Conservation (phyloP, 2,888 invertebrate species). For the Oeneis ivallda region DNA sequence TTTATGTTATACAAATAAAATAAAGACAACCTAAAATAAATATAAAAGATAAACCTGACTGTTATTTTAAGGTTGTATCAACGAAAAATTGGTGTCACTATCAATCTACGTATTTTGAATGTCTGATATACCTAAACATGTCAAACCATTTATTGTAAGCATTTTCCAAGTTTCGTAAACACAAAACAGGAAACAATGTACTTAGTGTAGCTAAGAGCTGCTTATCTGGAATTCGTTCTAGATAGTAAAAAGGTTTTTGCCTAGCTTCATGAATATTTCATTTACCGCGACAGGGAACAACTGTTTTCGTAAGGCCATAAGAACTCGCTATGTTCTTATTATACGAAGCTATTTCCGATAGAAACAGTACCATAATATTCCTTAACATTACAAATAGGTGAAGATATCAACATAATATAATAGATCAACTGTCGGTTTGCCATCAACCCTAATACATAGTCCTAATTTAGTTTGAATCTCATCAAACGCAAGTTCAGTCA, state of each 20-base stretch:
- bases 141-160: background rate
- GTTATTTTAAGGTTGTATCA: too few species aligned
- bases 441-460: conserved; percentile 27
- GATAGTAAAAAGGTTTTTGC: conserved; percentile 30
- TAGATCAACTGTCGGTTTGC: conserved; percentile 16
- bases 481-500: conserved; percentile 64
- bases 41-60: too few species aligned
- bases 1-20: too few species aligned
- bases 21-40: too few species aligned
- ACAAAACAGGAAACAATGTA: conserved; percentile 9
- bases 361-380: background rate
- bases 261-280: conserved; percentile 35
- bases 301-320: conserved; percentile 30
- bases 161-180: conserved; percentile 2
- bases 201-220: conserved; percentile 12
- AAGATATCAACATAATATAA: too few species aligned
- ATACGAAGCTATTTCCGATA: conserved; percentile 12
- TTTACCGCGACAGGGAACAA: conserved; percentile 31
- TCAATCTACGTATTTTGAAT: background rate
- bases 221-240: conserved; percentile 26
- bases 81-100: too few species aligned
- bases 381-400: background rate
- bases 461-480: conserved; percentile 64
- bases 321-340: conserved; percentile 14
- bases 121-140: background rate